A percentile compares a stretch with the other conserved stretches of the same genome.
Evolutionary conservation across 2,888 invertebrate genomes (phyloP).

Genomic region (Meliscaeva auricollis): DNA sequence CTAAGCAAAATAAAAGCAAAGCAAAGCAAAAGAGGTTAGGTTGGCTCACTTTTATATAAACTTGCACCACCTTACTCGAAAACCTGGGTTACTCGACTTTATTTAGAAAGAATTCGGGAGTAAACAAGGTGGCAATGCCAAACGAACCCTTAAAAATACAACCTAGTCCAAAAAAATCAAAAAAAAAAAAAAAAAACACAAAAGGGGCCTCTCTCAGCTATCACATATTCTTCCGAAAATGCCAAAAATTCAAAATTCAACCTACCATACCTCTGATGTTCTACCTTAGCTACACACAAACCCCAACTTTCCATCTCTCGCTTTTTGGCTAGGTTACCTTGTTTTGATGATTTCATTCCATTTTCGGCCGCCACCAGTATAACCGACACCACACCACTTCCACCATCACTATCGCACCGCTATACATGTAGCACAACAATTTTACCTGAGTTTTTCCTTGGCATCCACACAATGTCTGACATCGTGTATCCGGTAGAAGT

Average conservation of each 20-base stretch:
- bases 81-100: slow-evolving; percentile 21
- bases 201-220: slow-evolving; percentile 28
- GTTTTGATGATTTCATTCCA: slow-evolving; percentile 63
- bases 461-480: slow-evolving; percentile 72
- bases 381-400: slow-evolving; percentile 10
- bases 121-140: slow-evolving; percentile 58
- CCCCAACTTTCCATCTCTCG: background rate
- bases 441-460: slow-evolving; percentile 69
- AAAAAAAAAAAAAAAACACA: slow-evolving; percentile 37
- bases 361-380: slow-evolving; percentile 30
- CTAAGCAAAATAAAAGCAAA: slow-evolving; percentile 13
- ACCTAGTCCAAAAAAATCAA: slow-evolving; percentile 55
- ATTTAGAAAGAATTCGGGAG: slow-evolving; percentile 22
- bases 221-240: slow-evolving; percentile 59
- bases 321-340: slow-evolving; percentile 42
- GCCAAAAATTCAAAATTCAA: slow-evolving; percentile 71
- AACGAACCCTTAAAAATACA: too few relatives aligned
- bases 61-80: slow-evolving; percentile 19
- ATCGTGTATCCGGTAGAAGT: slow-evolving; percentile 71
- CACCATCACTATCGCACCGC: background rate
- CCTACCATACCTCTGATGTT: background rate
- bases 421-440: slow-evolving; percentile 40
- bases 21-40: background rate
- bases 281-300: background rate
- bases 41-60: background rate